Evolutionary conservation across 2,797 vertebrate species (phyloP), one percentile per base, ranked within the genome.

Genomic region (Anabacerthia variegaticeps): DNA sequence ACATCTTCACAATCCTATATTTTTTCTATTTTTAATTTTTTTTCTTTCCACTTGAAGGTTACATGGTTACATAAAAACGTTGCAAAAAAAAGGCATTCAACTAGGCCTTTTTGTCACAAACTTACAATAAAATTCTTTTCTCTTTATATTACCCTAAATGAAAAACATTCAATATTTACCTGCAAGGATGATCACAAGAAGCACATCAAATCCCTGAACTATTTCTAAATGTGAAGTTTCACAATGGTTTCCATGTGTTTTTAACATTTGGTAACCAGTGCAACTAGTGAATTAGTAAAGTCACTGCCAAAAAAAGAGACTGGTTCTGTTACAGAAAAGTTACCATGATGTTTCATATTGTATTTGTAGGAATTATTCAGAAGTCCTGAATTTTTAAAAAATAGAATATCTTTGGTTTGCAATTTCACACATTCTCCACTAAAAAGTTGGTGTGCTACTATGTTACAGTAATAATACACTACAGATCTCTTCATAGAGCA

Each of bases 161-260:
- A 49, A 87, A 95, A 88, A 54, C 30, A 48, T 61, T 78, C 19
- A 52, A 52, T 73, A 95, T 95, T 95, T 95, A 95, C 95, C 93
- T 92, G 86, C 9, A 15, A 85, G 79, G 92, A 91, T 63, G 94
- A 92, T 93, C 86, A 95, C 88, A 95, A 87, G 94, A 17, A 87
- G 71, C 86, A 91, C 71, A 94, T 79, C 88, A 94, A 82, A 92
- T 68, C 55, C 92, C 77, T 71, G 72, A 96, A 94, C 86, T 96
- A 89, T 87, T 86, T 94, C 91, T 95, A 94, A 93, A 80, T 71
- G 28, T 76, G 74, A 93, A 86, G 90, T 69, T 95, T 92, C 83
- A 69, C 72, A 94, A 86, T 17, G 46, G 62, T 75, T 95, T 78
- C 88, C 92, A 76, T 76, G 39, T 88, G 66, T 44, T 92, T 96